Evolutionary conservation across 1,140 invertebrate species (phyloP), one percentile per base, ranked within the genome.

Genomic region (Calosoma granatense): DNA sequence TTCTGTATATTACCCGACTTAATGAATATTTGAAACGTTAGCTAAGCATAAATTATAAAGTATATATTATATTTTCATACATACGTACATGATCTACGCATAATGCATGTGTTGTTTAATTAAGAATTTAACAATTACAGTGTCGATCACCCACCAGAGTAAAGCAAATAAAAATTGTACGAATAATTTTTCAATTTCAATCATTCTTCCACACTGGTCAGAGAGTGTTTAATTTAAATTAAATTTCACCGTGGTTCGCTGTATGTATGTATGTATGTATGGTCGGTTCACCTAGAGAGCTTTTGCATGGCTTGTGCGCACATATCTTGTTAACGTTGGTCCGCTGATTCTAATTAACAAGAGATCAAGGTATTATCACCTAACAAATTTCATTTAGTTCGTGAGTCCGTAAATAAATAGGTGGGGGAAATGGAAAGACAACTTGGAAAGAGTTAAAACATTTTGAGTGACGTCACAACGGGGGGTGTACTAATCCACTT

Each of bases 401-500:
- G 15, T 47, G 17, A 4, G 41, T 6, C 17, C 15, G 41, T 47
- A 47, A 47, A 47, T 47, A 47, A 47, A 47, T 47, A 47, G 41
- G 41, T 17, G 15, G 41, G 26, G 9, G 9, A 6, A n/a, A 47
- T 47, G 41, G 3, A 47, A 17, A 47, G 41, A 47, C 41, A 12
- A 47, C 41, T 17, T 17, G 17, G 41, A 47, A 47, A 47, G 41
- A 47, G 41, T 47, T 47, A 47, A 30, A 47, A 47, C 41, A 47
- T 9, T 47, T 47, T 6, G 41, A 47, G 41, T 47, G 41, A 47
- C 41, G 41, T 47, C 41, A 47, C 41, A 47, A 9, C 41, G 6
- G 53, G n/a, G 61, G 36, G 59, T 53, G 55, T 54, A 39, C 26
- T 61, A 61, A 61, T 61, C 60, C 52, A 59, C 58, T 53, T 61